A percentile compares a stretch with the other conserved stretches of the same genome.
phyloP scores from a whole-genome alignment of 2,888 invertebrate genomes.

The Leptinotarsa rubiginosa region DNA sequence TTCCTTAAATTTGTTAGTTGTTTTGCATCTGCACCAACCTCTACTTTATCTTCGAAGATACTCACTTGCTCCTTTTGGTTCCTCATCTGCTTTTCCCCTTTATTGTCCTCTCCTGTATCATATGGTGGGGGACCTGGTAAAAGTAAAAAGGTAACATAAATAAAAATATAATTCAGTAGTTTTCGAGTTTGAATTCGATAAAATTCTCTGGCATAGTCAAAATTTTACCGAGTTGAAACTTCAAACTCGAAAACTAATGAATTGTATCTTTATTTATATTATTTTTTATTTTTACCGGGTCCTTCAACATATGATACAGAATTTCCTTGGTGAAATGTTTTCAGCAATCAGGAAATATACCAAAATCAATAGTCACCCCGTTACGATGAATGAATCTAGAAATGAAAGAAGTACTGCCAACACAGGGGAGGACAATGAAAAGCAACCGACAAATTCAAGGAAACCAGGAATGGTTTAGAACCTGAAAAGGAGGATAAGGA shows the following conservation, averaged over 20 bases:
- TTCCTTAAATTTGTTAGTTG: constrained; percentile 60
- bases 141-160: no score
- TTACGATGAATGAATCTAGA: constrained; percentile 64
- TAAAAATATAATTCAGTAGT: no score
- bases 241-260: no score
- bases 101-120: constrained; percentile 59
- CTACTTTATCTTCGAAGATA: constrained; percentile 78
- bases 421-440: constrained; percentile 60
- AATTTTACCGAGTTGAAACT: no score
- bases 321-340: no score
- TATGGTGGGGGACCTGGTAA: no score
- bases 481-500: constrained; percentile 67
- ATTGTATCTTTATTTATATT: no score
- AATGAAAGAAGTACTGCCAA: constrained; percentile 30
- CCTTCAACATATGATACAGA: no score
- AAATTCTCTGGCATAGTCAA: no score
- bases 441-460: constrained; percentile 61
- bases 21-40: constrained; percentile 70
- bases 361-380: constrained; percentile 18
- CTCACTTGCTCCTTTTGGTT: constrained; percentile 50
- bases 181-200: no score
- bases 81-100: constrained; percentile 55
- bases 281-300: no score
- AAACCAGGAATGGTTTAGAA: constrained; percentile 68
- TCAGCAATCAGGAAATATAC: no score